Evolutionary conservation across 1,140 invertebrate species (phyloP).

Genomic region (Druon quercuslanigerum): DNA sequence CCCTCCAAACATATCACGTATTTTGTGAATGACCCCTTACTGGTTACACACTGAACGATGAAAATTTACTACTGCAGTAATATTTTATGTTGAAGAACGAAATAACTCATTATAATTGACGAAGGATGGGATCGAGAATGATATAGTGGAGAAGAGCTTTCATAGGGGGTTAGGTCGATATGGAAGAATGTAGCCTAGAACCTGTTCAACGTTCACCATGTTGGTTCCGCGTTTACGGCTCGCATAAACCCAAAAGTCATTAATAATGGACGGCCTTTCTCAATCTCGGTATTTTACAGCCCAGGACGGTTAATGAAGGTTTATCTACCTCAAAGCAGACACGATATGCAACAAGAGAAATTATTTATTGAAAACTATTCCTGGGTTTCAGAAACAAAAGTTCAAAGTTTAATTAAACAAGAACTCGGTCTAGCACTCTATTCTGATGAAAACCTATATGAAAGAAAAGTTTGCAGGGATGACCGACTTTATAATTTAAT

Average conservation of each 20-base stretch:
- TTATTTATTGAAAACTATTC: too few species aligned
- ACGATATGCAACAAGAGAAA: too few species aligned
- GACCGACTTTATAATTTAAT: neutral
- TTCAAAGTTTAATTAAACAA: neutral
- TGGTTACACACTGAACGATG: too few species aligned
- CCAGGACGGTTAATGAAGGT: neutral
- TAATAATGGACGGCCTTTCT: slow-evolving; percentile 36
- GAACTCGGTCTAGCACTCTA: neutral
- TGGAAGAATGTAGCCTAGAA: slow-evolving; percentile 34
- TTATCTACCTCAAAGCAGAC: neutral
- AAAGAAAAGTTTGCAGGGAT: neutral
- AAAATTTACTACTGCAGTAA: too few species aligned
- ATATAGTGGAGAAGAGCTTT: neutral
- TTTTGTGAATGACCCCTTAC: too few species aligned
- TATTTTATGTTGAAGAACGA: too few species aligned
- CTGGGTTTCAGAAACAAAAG: neutral
- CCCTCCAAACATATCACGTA: too few species aligned
- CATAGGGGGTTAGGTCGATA: slow-evolving; percentile 34
- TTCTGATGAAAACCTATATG: neutral
- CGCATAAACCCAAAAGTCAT: slow-evolving; percentile 42
- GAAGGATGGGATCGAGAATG: too few species aligned
- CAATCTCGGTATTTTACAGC: neutral
- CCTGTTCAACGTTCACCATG: neutral
- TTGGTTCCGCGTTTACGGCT: slow-evolving; percentile 39
- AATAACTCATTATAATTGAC: too few species aligned